Evolutionary conservation across 2,888 invertebrate species (phyloP), one percentile per base, ranked within the genome.

Genomic region (Alloplasta piceator): DNA sequence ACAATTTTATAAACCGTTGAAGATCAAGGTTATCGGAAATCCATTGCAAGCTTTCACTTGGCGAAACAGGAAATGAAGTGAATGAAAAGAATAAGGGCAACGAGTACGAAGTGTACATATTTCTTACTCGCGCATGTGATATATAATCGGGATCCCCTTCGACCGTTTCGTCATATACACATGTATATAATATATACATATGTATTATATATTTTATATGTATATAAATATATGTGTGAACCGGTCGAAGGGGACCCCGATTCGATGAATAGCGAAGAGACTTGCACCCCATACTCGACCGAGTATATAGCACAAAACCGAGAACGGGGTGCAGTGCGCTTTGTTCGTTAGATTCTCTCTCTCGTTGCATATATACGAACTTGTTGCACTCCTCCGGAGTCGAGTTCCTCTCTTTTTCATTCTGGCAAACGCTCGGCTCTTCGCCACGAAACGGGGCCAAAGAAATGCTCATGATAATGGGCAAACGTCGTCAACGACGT

Each of bases 361-460:
- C 55, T 64, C 66, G 66, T 55, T 67, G 63, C 68, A 26, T 73
- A 73, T 80, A 82, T 55, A 75, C 77, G 77, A 80, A 82, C 82
- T 82, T 82, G 82, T 82, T 82, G 82, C 82, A 77, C 77, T 66
- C 63, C 71, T 60, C 36, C 26, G 26, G 46, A 60, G 77, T 64
- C 61, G 67, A 73, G 46, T 74, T 36, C 26, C 48, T 52, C 52
- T 6, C 14, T 12, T 14, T 36, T 58, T 12, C n/a, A 10, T 10
- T 66, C 36, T 41, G 52, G 64, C 26, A 48, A 12, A 56, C 41
- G 12, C 43, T 66, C 73, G 77, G 67, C 64, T 80, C 48, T 71
- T 74, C 58, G 80, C 66, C 73, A 58, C 64, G 70, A 67, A 82
- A 80, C 70, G 71, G 70, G 68, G 80, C 80, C 77, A 78, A 80